Conservation (phyloP, 2,113 vertebrate genomes). For the Ramphastos sulfuratus region DNA sequence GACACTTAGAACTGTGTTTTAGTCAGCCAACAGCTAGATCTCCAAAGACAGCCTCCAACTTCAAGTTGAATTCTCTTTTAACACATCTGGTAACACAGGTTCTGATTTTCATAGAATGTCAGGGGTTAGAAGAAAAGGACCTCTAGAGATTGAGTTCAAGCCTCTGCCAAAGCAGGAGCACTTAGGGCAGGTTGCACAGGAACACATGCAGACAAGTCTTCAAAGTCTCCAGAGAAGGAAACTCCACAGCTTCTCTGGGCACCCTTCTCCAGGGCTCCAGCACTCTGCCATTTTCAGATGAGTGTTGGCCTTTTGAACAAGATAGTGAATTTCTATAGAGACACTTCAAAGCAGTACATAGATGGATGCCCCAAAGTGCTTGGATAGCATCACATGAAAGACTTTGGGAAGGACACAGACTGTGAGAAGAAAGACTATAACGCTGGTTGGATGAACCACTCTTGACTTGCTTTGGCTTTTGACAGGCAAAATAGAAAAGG, state of each 20-base stretch:
- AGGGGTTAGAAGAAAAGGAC: too few species aligned
- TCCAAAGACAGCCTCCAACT: not conserved
- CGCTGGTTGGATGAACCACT: not conserved
- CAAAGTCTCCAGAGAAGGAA: too few species aligned
- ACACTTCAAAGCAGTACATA: not conserved
- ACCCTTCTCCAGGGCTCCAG: too few species aligned
- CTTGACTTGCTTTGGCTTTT: not conserved
- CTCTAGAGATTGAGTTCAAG: too few species aligned
- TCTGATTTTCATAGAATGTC: not conserved
- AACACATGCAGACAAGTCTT: too few species aligned
- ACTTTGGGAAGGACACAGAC: not conserved
- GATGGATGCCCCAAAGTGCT: not conserved
- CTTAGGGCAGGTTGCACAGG: too few species aligned
- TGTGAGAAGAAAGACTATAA: not conserved
- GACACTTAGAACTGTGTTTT: too few species aligned
- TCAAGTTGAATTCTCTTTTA: not conserved
- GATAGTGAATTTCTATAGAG: not conserved
- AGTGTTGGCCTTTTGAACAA: not conserved
- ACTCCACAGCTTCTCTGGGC: too few species aligned
- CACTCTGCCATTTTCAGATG: not conserved
- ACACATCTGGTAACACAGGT: not conserved
- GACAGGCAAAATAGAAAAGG: not conserved
- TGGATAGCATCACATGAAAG: accelerated
- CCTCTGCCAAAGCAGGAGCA: too few species aligned
- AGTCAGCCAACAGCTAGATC: not conserved